phyloP scores from a whole-genome alignment of 1,140 invertebrate genomes.

The Caenorhabditis briggsae region DNA sequence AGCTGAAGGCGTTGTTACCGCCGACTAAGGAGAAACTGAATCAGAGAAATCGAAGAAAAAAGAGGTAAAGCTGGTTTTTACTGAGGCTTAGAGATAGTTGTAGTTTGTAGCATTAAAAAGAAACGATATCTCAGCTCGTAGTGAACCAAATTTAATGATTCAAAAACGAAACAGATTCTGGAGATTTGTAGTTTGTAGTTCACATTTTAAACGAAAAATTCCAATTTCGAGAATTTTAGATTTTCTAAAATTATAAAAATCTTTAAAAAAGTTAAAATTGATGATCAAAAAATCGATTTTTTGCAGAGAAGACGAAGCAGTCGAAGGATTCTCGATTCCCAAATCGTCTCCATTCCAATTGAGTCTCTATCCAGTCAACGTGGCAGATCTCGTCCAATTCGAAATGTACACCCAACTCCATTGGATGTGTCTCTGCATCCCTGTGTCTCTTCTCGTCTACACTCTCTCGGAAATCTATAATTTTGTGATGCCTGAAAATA shows the following conservation, averaged over 20 bases:
- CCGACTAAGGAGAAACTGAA: conserved; percentile 41
- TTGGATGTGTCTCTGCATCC: conserved; percentile 61
- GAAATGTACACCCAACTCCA: conserved; percentile 56
- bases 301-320: conserved; percentile 62
- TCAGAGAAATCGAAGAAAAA: conserved; percentile 35
- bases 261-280: too few species aligned
- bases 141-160: too few species aligned
- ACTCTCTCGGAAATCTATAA: conserved; percentile 55
- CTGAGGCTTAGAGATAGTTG: too few species aligned
- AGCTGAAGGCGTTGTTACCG: conserved; percentile 58
- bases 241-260: too few species aligned
- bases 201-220: too few species aligned
- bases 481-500: conserved; percentile 54
- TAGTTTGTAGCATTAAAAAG: too few species aligned
- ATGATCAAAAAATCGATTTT: too few species aligned
- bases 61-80: not conserved
- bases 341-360: conserved; percentile 55
- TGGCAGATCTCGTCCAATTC: conserved; percentile 57
- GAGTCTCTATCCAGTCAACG: conserved; percentile 22
- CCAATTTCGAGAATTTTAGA: too few species aligned
- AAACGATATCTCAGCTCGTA: too few species aligned
- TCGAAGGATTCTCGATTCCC: conserved; percentile 58
- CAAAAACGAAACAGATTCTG: too few species aligned
- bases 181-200: too few species aligned
- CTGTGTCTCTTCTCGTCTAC: conserved; percentile 58